Conservation (phyloP, 2,797 vertebrate genomes). For the Alca torda region DNA sequence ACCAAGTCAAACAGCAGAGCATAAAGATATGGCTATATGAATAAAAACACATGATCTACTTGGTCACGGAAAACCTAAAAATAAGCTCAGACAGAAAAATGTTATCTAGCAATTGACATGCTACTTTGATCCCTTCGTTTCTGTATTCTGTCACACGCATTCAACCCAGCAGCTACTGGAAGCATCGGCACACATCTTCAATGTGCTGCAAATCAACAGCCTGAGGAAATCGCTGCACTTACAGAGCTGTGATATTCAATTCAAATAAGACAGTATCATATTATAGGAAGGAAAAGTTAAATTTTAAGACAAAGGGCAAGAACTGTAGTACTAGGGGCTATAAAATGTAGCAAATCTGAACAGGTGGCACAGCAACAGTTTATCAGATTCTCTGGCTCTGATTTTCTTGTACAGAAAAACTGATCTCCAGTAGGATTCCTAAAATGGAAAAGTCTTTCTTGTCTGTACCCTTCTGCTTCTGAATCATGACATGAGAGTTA, state of each 20-base stretch:
- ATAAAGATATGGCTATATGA: conserved; percentile 70
- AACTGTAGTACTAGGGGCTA: neutral
- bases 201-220: neutral
- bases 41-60: conserved; percentile 75
- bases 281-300: neutral
- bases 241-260: neutral
- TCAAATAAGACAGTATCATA: neutral
- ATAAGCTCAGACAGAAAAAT: conserved; percentile 68
- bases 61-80: conserved; percentile 58
- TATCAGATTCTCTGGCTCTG: neutral
- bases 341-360: neutral
- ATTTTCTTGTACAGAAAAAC: neutral
- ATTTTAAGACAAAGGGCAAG: neutral
- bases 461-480: neutral
- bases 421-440: neutral
- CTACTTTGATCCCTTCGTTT: conserved; percentile 73
- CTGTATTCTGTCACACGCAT: conserved; percentile 67
- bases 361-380: neutral
- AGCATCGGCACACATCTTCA: neutral
- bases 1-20: conserved; percentile 66
- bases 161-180: conserved; percentile 63
- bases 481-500: neutral
- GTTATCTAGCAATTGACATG: conserved; percentile 67
- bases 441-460: neutral
- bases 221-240: neutral